Percentiles rank a stretch among this genome's conserved stretches.
These are phyloP conservation scores for Prorops nasuta DNA, from an alignment of 1,140 invertebrate genomes.

Conservation along the genomic window DNA sequence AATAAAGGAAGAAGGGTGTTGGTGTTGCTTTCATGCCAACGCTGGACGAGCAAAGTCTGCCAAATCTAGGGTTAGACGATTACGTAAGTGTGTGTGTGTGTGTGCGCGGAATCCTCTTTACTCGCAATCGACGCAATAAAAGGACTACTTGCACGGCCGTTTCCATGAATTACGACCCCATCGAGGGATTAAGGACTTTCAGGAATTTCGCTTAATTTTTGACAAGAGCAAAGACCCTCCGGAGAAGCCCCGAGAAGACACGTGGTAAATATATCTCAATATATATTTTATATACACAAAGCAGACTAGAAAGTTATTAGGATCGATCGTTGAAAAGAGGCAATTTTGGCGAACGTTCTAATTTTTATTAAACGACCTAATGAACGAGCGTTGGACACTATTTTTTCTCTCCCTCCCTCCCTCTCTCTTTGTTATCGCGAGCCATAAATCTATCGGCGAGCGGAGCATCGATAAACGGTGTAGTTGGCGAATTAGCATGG, in stretches of 20 bases:
- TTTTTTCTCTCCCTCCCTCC: not conserved
- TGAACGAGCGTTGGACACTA: too few species aligned
- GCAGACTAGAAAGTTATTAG: too few species aligned
- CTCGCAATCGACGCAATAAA: slow-evolving; percentile 3
- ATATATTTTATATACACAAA: too few species aligned
- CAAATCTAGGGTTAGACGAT: slow-evolving; percentile 25
- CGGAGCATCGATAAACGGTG: too few species aligned
- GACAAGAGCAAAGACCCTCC: not conserved
- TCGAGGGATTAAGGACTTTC: slow-evolving; percentile 15
- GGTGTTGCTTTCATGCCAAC: slow-evolving; percentile 16
- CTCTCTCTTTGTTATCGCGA: not conserved
- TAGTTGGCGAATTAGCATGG: too few species aligned
- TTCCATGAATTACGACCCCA: slow-evolving; percentile 2
- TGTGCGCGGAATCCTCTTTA: slow-evolving; percentile 14
- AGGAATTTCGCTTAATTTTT: not conserved
- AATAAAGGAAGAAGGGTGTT: not conserved
- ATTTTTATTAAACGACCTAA: too few species aligned
- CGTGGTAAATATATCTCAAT: too few species aligned
- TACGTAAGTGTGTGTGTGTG: too few species aligned
- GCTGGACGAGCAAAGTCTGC: slow-evolving; percentile 14
- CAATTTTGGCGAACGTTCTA: too few species aligned
- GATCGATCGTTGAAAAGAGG: too few species aligned
- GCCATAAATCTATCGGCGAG: slow-evolving; percentile 1
- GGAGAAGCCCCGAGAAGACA: not conserved
- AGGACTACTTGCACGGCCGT: slow-evolving; percentile 2